Evolutionary conservation across 1,140 invertebrate genomes (phyloP), one percentile per base, ranked within the genome.

Genomic region (Bombus polaris): DNA sequence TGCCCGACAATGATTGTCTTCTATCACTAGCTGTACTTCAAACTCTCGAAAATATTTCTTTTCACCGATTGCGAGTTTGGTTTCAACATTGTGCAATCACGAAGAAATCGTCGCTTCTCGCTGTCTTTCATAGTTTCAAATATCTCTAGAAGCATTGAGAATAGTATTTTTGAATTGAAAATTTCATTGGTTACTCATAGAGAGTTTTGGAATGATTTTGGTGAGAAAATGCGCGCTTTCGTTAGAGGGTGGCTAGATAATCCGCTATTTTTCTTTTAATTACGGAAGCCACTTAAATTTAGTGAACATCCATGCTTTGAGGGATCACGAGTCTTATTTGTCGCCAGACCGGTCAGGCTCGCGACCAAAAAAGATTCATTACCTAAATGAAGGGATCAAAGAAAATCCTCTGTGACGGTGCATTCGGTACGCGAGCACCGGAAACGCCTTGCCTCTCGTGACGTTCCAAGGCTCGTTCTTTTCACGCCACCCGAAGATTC

Each of bases 321-420:
- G 62, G 81, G 81, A 83, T 83, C 81, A 78, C n/a, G 37, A 47
- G 44, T 77, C 57, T 77, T 70, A 68, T 78, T 78, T 78, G 81
- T 57, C 81, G 62, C n/a, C 79, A 32, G 15, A n/a, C 35, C 71
- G 73, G 70, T 44, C 59, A 65, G 57, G 18, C 25, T 42, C 28
- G 44, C 73, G 81, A 70, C 44, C 81, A 13, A 83, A 78, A 83
- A 83, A 83, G 81, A 83, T 83, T 83, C 81, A 83, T 83, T 83
- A 83, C 35, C 74, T 83, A 83, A 83, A 83, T 57, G 81, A 83
- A 83, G 74, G 74, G 81, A 78, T 83, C 81, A 78, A 83, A 83
- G 74, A 37, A 68, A 57, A 42, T 78, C 74, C 37, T 53, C 62
- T 70, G 53, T 78, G 74, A 47, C 44, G 42, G 62, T 53, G 81